Conservation (phyloP, 2,888 invertebrate species). For the Thereva nobilitata region DNA sequence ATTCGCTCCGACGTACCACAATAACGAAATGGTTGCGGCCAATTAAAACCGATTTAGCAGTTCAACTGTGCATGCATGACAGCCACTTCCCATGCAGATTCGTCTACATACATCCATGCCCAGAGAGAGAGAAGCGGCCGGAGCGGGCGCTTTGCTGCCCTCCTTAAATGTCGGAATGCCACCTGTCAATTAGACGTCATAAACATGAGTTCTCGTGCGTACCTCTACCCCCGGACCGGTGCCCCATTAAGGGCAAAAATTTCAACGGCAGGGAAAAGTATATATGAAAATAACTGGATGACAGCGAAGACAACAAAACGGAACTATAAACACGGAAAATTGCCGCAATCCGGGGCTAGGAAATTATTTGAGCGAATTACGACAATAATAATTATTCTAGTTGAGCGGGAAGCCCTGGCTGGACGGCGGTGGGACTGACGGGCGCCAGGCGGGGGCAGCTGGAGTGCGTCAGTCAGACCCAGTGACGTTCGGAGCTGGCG, state of each 20-base stretch:
- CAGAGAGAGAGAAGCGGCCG: neutral
- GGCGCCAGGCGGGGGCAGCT: too few relatives aligned
- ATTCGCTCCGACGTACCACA: constrained; percentile 21
- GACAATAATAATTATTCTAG: constrained; percentile 1
- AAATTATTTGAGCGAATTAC: constrained; percentile 27
- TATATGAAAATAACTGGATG: constrained; percentile 18
- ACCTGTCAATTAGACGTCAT: constrained; percentile 34
- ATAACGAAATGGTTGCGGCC: constrained; percentile 12
- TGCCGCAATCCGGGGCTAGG: constrained; percentile 14
- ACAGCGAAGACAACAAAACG: constrained; percentile 25
- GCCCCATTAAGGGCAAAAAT: neutral
- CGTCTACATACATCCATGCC: constrained; percentile 4
- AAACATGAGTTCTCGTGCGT: constrained; percentile 22
- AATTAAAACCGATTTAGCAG: constrained; percentile 32
- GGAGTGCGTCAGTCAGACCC: too few relatives aligned
- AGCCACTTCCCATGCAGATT: constrained; percentile 31
- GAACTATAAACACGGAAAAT: constrained; percentile 33
- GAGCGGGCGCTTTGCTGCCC: constrained; percentile 13
- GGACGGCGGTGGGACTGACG: neutral
- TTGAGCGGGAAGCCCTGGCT: neutral
- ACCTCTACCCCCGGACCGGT: too few relatives aligned
- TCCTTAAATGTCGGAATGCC: constrained; percentile 19
- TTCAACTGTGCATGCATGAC: constrained; percentile 33
- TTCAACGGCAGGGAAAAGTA: neutral
- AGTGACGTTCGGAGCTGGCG: too few relatives aligned